Evolutionary conservation across 2,888 invertebrate genomes (phyloP), one percentile per base, ranked within the genome.

Genomic region (Ptycholaimellus sp.): DNA sequence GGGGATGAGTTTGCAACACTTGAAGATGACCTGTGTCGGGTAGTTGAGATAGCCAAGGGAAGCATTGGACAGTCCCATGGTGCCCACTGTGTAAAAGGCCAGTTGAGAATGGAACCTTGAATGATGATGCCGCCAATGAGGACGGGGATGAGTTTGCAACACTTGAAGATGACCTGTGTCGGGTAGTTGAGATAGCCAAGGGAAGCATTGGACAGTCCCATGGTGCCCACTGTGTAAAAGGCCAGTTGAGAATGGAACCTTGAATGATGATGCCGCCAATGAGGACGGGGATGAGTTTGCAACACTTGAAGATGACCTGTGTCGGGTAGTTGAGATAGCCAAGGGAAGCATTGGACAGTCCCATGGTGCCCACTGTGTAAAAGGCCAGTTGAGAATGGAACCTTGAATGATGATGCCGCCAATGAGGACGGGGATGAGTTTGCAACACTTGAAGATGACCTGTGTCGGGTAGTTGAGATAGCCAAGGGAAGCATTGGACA

Each of bases 401-500:
- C 67, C 64, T 63, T 87, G 74, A 52, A 90, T 85, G 34, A 90
- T 55, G 46, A 87, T 78, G 47, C 85, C 81, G 18, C 90, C 90
- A 42, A 83, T 71, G 58, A 93, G 70, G 1, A 90, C 90, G 0
- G 90, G 90, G 49, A 90, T 81, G 0, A 90, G 67, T 59, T 93
- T 93, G 60, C 90, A 93, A 58, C 85, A 85, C 60, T 90, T 90
- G 58, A 93, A 93, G 51, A 90, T 87, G 30, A 90, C 61, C 66
- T 85, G 83, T 0, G 87, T 90, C 0, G 90, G 87, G 60, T 87
- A 93, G 61, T 90, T 93, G 11, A 93, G 66, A 59, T 82, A 85
- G 34, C 80, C 83, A 11, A 90, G 67, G 1, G 87, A 81, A 3
- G 83, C 72, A 61, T 93, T 93, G 2, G 87, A 87, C 43, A 87